A percentile compares a stretch with the other conserved stretches of the same genome.
These are phyloP conservation scores for Papilio dardanus DNA, from an alignment of 1,140 invertebrate genomes.

Conservation along the genomic window DNA sequence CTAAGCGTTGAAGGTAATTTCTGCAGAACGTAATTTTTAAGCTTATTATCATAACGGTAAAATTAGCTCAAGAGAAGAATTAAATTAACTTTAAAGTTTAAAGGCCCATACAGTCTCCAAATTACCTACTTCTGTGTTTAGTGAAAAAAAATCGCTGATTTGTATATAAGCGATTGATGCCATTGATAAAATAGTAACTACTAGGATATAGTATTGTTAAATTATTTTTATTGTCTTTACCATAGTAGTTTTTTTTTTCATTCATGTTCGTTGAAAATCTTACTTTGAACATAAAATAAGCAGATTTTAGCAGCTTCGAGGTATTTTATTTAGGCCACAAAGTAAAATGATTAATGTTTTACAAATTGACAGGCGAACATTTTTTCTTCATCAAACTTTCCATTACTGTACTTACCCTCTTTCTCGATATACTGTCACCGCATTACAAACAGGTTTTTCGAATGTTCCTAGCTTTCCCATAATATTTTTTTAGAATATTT, in stretches of 20 bases:
- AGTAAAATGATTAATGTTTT: slow-evolving; percentile 19
- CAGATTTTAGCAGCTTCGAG: background rate
- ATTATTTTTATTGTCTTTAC: background rate
- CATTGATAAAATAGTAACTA: background rate
- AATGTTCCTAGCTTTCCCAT: slow-evolving; percentile 62
- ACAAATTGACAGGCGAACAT: slow-evolving; percentile 6
- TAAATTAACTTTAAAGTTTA: background rate
- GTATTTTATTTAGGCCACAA: background rate
- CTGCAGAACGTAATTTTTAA: slow-evolving; percentile 54
- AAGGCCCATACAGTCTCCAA: no score
- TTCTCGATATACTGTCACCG: slow-evolving; percentile 64
- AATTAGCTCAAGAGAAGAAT: background rate
- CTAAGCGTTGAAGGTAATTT: slow-evolving; percentile 74
- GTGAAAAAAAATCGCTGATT: background rate
- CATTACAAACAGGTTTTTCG: slow-evolving; percentile 68
- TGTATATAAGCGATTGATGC: background rate
- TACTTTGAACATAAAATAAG: background rate
- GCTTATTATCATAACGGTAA: slow-evolving; percentile 1
- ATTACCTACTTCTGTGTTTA: slow-evolving; percentile 15
- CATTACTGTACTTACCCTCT: slow-evolving; percentile 58
- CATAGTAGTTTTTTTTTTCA: no score
- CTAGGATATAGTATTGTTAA: no score
- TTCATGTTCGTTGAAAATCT: background rate
- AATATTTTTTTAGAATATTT: background rate
- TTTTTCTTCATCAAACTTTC: background rate